phyloP scores from a whole-genome alignment of 1,140 invertebrate species.

The Lasaia peninsularis region DNA sequence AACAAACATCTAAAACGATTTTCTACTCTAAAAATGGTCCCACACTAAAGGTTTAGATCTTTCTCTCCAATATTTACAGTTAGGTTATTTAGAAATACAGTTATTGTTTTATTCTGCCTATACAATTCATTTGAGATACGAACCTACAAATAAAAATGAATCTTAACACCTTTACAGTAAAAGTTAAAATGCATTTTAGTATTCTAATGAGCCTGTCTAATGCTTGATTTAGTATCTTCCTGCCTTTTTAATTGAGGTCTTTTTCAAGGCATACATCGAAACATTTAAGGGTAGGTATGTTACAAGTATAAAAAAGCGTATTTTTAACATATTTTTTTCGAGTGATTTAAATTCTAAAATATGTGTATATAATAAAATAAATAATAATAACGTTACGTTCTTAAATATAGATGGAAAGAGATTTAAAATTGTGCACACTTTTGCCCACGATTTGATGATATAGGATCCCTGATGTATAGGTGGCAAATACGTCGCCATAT shows the following conservation, averaged over 20 bases:
- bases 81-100: neutral
- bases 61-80: neutral
- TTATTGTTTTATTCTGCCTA: neutral
- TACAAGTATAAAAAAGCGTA: too few relatives aligned
- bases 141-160: conserved; percentile 5
- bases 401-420: too few relatives aligned
- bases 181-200: conserved; percentile 8
- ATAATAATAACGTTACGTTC: too few relatives aligned
- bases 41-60: neutral
- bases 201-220: conserved; percentile 44
- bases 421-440: too few relatives aligned
- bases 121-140: neutral
- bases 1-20: too few relatives aligned
- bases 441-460: too few relatives aligned
- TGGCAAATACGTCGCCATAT: too few relatives aligned
- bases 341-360: too few relatives aligned
- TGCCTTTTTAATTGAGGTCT: conserved; percentile 49
- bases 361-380: too few relatives aligned
- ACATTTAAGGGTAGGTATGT: conserved; percentile 25
- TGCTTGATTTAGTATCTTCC: conserved; percentile 38
- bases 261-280: conserved; percentile 39
- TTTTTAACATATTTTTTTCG: too few relatives aligned
- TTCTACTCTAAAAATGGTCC: too few relatives aligned
- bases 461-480: too few relatives aligned
- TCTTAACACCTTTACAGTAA: conserved; percentile 6